Evolutionary conservation across 1,140 invertebrate genomes (phyloP), one percentile per base, ranked within the genome.

Genomic region (Ips typographus): DNA sequence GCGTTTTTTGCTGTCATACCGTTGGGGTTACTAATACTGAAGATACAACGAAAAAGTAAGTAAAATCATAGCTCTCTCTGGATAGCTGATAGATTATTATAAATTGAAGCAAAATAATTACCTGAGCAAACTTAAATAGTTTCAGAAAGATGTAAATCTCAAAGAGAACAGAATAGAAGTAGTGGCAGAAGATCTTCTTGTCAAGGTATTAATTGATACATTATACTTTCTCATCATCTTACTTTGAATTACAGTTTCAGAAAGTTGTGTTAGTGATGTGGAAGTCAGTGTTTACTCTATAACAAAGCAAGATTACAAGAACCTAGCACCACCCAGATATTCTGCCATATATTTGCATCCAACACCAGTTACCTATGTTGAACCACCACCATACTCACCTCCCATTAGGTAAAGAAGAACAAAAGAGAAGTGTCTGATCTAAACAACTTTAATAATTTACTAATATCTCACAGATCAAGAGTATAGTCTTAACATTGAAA

Each of bases 281-380:
- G 44, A 6, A 49, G 22, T 22, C 44, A 38, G 52, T 37, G 37
- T 55, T 37, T 55, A 55, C 52, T 36, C 37, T 6, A 36, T 55
- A 7, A 55, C 52, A 2, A 58, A 58, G 40, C 56, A 58, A 40
- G 56, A 58, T 22, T 58, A 58, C 40, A 22, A 1, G 38, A 58
- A 58, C 36, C 7, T 58, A 6, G 56, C 56, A 1, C 56, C 56
- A 40, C 38, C 56, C 37, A 58, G 56, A 40, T 58, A 58, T 41
- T 58, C 56, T 3, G 40, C 36, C 8, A 58, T 58, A 40, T 58
- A 37, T 8, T 5, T 2, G 37, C 37, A 58, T 40, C 56, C 56
- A 6, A 40, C 7, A 40, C 38, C 56, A 5, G 36, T 40, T 6
- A 58, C 56, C 7, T 58, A 58, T 41, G 56, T 2, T 8, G 40